Evolutionary conservation across 2,113 vertebrate species (phyloP), one percentile per base, ranked within the genome.

Genomic region (Fulmarus glacialis): DNA sequence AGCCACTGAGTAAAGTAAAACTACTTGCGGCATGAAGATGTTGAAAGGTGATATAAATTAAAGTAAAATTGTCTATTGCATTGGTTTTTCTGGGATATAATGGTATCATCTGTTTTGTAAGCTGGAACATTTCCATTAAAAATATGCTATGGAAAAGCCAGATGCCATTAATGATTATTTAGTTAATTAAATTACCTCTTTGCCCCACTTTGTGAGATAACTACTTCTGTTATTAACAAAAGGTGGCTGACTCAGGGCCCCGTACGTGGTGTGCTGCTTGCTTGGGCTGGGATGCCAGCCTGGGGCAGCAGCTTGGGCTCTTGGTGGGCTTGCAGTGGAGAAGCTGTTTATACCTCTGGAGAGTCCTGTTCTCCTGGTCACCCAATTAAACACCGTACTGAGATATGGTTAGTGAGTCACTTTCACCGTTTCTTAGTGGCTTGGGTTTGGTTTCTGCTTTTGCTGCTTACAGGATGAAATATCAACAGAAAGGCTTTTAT

Each of bases 401-500:
- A 52, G 52, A 42, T 22, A 83, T 0, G 5, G 52, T 22, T 53
- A 66, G 29, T 63, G 78, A 90, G 70, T 30, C 70, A 93, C 93
- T 96, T 96, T 93, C 93, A 66, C 70, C 77, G n/a, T 50, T 94
- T 82, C 52, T 96, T 58, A 26, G 48, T 26, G 81, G 13, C 22
- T 82, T 58, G 17, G 22, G 27, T 66, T 93, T 80, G 56, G 64
- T 84, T 83, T 96, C 77, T 71, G 59, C 38, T 90, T 94, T 95
- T 94, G 81, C 66, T 83, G 27, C 67, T 82, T 92, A 50, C 68
- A 90, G 91, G 81, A 91, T 92, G 87, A 64, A 87, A 82, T 90
- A 82, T 64, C 70, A 90, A 77, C 77, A 89, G 64, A 74, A 92
- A 77, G 73, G 53, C 90, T 94, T 90, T 96, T 91, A 95, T 96